A percentile compares a stretch with the other conserved stretches of the same genome.
Evolutionary conservation across 2,888 invertebrate species (phyloP).

Genomic region (Strigamia transsilvanica): DNA sequence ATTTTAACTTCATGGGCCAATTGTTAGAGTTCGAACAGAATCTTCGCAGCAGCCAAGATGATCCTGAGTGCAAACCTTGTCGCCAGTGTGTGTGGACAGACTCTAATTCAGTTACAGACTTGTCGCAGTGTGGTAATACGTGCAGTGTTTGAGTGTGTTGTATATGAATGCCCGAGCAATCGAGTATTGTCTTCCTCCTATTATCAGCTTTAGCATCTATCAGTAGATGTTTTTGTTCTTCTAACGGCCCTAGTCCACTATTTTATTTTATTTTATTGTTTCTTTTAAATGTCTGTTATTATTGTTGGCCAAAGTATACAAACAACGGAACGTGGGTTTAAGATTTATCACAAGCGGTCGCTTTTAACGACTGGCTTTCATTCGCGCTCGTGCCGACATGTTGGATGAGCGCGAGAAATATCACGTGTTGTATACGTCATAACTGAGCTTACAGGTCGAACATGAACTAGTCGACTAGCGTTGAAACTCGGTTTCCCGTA

Average conservation of each 20-base stretch:
- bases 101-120: slow-evolving; percentile 44
- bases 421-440: neutral
- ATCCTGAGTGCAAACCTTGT: slow-evolving; percentile 52
- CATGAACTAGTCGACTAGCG: too few species aligned
- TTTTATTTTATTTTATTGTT: neutral
- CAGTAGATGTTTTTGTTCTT: neutral
- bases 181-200: slow-evolving; percentile 12
- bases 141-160: slow-evolving; percentile 51
- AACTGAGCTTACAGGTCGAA: too few species aligned
- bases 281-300: neutral
- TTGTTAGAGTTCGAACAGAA: slow-evolving; percentile 82
- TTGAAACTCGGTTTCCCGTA: too few species aligned
- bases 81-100: slow-evolving; percentile 50
- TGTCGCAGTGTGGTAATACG: slow-evolving; percentile 7
- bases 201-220: slow-evolving; percentile 9
- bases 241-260: slow-evolving; percentile 14
- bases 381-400: too few species aligned
- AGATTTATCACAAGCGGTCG: too few species aligned
- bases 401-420: too few species aligned
- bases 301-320: neutral
- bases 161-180: neutral
- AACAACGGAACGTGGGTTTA: too few species aligned
- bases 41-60: slow-evolving; percentile 61
- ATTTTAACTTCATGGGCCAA: slow-evolving; percentile 93
- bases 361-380: too few species aligned